Evolutionary conservation across 2,113 vertebrate genomes (phyloP).

Genomic region (Grammomys surdaster): DNA sequence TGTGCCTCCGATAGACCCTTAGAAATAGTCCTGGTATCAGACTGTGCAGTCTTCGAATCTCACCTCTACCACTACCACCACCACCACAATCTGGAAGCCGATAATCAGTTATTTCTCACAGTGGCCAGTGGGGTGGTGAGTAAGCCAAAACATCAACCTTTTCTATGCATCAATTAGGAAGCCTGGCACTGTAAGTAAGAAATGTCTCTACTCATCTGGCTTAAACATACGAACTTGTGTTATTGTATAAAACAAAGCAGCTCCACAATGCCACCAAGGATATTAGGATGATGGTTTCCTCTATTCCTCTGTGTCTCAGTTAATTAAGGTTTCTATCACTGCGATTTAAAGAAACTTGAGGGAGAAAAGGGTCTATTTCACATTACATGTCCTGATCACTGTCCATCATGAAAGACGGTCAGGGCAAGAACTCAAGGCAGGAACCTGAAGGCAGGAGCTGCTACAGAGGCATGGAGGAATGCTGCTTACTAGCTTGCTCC

Average conservation of each 20-base stretch:
- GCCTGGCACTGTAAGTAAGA: background rate
- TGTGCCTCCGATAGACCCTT: background rate
- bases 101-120: background rate
- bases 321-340: background rate
- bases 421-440: background rate
- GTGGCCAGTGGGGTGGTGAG: background rate
- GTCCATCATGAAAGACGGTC: background rate
- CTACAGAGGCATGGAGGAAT: background rate
- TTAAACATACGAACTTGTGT: background rate
- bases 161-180: background rate
- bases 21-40: slow-evolving; percentile 45
- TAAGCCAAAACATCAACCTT: background rate
- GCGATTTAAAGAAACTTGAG: background rate
- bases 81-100: background rate
- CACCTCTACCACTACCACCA: background rate
- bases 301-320: background rate
- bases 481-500: background rate
- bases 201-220: background rate
- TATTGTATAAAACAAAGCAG: background rate
- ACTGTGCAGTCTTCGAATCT: background rate
- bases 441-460: background rate
- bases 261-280: background rate
- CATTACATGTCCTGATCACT: background rate
- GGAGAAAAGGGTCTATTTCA: background rate
- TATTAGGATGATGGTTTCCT: background rate